Evolutionary conservation across 2,797 vertebrate species (phyloP).

Genomic region (Echeneis naucrates): DNA sequence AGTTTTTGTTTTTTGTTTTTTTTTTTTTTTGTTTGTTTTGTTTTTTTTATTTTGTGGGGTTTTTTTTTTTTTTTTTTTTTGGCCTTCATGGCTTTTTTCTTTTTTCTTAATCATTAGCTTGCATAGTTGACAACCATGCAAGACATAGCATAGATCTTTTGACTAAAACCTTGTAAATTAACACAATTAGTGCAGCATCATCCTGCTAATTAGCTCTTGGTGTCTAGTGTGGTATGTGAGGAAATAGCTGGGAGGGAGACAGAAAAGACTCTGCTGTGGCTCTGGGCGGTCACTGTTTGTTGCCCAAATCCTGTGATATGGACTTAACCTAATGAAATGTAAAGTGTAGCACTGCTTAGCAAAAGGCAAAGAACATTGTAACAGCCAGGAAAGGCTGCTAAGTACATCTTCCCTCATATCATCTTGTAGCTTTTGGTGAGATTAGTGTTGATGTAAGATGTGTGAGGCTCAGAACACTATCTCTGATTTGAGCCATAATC

Average conservation of each 20-base stretch:
- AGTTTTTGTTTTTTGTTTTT: slow-evolving; percentile 89
- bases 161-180: slow-evolving; percentile 99
- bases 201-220: slow-evolving; percentile 96
- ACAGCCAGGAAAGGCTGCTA: slow-evolving; percentile 27
- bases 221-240: slow-evolving; percentile 91
- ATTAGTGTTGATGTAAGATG: slow-evolving; percentile 60
- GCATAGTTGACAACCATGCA: slow-evolving; percentile 92
- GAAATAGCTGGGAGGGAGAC: slow-evolving; percentile 90
- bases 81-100: slow-evolving; percentile 88
- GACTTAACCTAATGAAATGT: slow-evolving; percentile 57
- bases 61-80: slow-evolving; percentile 88
- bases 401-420: slow-evolving; percentile 46
- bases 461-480: slow-evolving; percentile 33
- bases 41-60: too few relatives aligned
- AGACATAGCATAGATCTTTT: slow-evolving; percentile 94
- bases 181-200: slow-evolving; percentile 99
- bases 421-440: slow-evolving; percentile 50
- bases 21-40: slow-evolving; percentile 87
- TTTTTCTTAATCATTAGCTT: slow-evolving; percentile 92
- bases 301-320: slow-evolving; percentile 68
- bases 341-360: slow-evolving; percentile 36
- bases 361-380: slow-evolving; percentile 38
- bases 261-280: slow-evolving; percentile 87
- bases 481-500: slow-evolving; percentile 63
- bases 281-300: slow-evolving; percentile 67